Evolutionary conservation across 2,113 vertebrate genomes (phyloP).

Genomic region (Antechinus stuartii): DNA sequence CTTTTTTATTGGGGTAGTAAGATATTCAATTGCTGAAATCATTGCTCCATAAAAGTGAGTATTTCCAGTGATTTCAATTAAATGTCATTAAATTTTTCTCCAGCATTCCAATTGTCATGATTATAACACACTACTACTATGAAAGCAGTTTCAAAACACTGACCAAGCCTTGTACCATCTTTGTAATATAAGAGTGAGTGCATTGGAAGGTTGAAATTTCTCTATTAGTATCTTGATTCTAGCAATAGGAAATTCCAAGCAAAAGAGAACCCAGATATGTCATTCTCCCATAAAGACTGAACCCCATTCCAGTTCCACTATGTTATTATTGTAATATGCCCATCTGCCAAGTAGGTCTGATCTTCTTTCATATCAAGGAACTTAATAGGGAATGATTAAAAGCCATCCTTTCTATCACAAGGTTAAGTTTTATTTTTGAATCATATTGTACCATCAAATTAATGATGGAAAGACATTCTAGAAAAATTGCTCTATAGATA

Average conservation of each 20-base stretch:
- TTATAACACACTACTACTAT: constrained; percentile 12
- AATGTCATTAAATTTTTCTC: constrained; percentile 13
- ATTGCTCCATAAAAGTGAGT: too few relatives aligned
- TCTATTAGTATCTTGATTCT: constrained; percentile 4
- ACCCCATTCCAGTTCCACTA: too few relatives aligned
- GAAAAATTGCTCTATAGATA: constrained; percentile 44
- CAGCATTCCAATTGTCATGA: neutral
- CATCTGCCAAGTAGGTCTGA: neutral
- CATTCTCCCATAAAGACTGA: too few relatives aligned
- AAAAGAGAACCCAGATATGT: neutral
- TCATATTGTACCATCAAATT: neutral
- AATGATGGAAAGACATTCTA: constrained; percentile 27
- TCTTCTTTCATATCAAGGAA: neutral
- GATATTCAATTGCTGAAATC: too few relatives aligned
- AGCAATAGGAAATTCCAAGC: constrained; percentile 27
- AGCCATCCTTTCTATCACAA: neutral
- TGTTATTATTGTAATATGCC: too few relatives aligned
- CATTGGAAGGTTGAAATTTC: neutral
- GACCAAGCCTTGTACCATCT: constrained; percentile 38
- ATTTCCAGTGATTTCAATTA: neutral
- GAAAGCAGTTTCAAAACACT: constrained; percentile 29
- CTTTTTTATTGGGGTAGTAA: too few relatives aligned
- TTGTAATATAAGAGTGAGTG: neutral
- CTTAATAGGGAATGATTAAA: constrained; percentile 12
- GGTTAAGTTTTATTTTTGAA: neutral